Evolutionary conservation across 2,888 invertebrate species (phyloP).

Genomic region (Eristalis tenax): DNA sequence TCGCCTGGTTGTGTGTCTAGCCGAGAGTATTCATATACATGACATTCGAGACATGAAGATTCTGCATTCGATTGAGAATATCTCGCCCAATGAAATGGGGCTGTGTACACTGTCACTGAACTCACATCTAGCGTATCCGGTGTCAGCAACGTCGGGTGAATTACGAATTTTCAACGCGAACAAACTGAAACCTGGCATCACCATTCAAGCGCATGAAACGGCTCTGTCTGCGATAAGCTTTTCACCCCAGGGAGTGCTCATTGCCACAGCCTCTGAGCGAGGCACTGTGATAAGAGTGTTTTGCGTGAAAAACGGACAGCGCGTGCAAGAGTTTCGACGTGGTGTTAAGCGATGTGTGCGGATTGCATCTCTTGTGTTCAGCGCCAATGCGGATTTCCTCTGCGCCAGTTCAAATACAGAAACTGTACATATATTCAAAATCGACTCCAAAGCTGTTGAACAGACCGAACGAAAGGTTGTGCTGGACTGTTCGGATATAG

Average conservation of each 20-base stretch:
- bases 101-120: conserved; percentile 79
- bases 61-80: conserved; percentile 79
- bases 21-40: conserved; percentile 80
- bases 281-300: conserved; percentile 81
- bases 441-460: conserved; percentile 78
- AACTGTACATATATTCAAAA: conserved; percentile 81
- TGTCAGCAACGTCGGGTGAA: conserved; percentile 77
- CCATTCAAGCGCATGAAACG: conserved; percentile 80
- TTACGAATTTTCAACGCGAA: conserved; percentile 80
- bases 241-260: conserved; percentile 78
- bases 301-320: conserved; percentile 80
- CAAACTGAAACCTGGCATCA: conserved; percentile 77
- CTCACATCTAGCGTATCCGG: conserved; percentile 80
- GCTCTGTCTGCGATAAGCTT: conserved; percentile 79
- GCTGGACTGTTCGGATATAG: conserved; percentile 25
- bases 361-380: conserved; percentile 80
- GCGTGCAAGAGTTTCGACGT: conserved; percentile 80
- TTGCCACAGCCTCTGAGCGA: conserved; percentile 81
- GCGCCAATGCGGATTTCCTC: conserved; percentile 78
- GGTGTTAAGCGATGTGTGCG: conserved; percentile 80
- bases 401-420: conserved; percentile 81
- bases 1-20: conserved; percentile 79
- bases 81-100: conserved; percentile 79
- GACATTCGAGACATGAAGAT: conserved; percentile 81
- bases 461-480: conserved; percentile 76